A percentile compares a stretch with the other conserved stretches of the same genome.
These are phyloP conservation scores for Himantopus leucocephalus DNA, from an alignment of 2,113 vertebrate genomes.

Conservation along the genomic window DNA sequence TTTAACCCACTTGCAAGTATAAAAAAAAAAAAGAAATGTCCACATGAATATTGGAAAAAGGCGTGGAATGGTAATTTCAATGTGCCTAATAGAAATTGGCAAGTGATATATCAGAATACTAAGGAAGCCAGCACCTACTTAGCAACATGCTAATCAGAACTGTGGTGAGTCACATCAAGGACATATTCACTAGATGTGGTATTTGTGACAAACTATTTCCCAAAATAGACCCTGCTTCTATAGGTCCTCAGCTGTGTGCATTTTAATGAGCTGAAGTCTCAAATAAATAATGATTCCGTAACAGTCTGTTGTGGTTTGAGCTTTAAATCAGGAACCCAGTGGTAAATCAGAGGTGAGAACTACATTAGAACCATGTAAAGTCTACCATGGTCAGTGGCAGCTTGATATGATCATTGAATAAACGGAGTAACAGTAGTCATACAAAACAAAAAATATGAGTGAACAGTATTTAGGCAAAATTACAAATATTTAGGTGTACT, in stretches of 20 bases:
- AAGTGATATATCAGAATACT: neutral
- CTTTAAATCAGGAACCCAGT: neutral
- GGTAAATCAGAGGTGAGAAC: neutral
- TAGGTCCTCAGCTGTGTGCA: constrained; percentile 12
- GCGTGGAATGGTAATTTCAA: neutral
- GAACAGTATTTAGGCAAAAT: neutral
- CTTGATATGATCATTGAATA: neutral
- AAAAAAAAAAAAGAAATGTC: neutral
- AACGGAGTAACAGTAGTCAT: neutral
- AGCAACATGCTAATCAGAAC: constrained; percentile 43
- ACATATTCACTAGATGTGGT: constrained; percentile 24
- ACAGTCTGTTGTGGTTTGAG: neutral
- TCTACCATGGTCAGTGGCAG: neutral
- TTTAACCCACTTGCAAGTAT: neutral
- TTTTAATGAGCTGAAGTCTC: neutral
- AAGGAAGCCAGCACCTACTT: constrained; percentile 40
- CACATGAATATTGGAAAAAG: neutral
- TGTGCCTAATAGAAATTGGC: neutral
- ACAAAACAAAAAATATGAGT: neutral
- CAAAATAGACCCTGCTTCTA: constrained; percentile 22
- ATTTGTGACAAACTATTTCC: constrained; percentile 40
- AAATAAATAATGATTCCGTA: constrained; percentile 13
- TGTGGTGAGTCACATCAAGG: constrained; percentile 42
- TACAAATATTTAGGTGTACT: neutral
- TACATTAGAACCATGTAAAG: neutral